These are phyloP conservation scores for Silvanus unidentatus DNA, from an alignment of 2,888 invertebrate species.

Conservation along the genomic window DNA sequence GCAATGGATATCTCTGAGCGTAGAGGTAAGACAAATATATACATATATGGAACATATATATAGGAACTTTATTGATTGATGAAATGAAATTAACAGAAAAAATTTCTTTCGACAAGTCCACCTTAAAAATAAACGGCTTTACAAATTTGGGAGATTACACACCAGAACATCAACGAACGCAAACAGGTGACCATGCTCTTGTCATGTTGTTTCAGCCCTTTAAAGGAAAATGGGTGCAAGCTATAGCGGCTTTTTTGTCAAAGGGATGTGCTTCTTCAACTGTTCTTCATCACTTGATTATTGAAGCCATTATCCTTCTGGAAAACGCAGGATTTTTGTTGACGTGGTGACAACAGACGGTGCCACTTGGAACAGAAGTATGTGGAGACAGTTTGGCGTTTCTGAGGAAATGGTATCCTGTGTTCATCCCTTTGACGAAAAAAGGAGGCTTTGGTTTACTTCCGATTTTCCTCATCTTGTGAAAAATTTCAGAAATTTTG, in stretches of 20 bases:
- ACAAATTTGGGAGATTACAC: conserved; percentile 24
- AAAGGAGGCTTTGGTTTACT: conserved; percentile 21
- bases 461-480: conserved; percentile 26
- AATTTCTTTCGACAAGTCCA: conserved; percentile 17
- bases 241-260: conserved; percentile 25
- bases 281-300: conserved; percentile 19
- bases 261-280: conserved; percentile 18
- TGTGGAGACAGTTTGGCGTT: conserved; percentile 24
- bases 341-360: conserved; percentile 25
- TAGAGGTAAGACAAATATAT: conserved; percentile 6
- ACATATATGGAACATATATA: too few relatives aligned
- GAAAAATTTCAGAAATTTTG: conserved; percentile 18
- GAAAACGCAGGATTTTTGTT: conserved; percentile 17
- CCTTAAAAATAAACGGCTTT: conserved; percentile 19
- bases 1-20: conserved; percentile 9
- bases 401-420: conserved; percentile 16
- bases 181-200: conserved; percentile 25
- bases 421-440: conserved; percentile 17
- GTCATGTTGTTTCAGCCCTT: conserved; percentile 26
- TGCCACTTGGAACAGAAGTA: conserved; percentile 25
- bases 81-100: conserved; percentile 24
- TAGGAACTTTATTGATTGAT: conserved; percentile 20
- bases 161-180: conserved; percentile 13
- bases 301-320: conserved; percentile 23
- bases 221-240: conserved; percentile 25